These are phyloP conservation scores for Rambutsinella grinnellia DNA, from an alignment of 2,888 invertebrate species.

Conservation along the genomic window DNA sequence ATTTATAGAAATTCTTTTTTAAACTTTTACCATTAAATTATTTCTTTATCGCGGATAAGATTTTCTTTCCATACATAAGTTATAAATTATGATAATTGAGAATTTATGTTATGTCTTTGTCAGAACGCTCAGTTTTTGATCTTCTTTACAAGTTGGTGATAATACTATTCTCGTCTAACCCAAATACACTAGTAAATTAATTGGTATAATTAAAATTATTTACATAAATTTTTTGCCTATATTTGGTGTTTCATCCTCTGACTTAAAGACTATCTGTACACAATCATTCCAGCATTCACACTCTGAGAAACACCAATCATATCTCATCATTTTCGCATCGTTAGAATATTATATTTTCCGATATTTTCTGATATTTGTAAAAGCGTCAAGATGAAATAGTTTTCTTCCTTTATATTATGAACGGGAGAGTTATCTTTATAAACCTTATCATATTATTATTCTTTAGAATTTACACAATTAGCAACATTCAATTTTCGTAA, in stretches of 20 bases:
- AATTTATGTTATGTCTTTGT: constrained; percentile 60
- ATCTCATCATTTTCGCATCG: neutral
- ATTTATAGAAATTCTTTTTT: constrained; percentile 12
- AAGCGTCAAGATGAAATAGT: constrained; percentile 39
- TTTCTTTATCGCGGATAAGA: too few relatives aligned
- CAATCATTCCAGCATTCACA: neutral
- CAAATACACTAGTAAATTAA: too few relatives aligned
- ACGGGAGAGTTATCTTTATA: constrained; percentile 4
- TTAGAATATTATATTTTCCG: neutral
- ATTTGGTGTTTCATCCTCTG: neutral
- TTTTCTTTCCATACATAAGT: too few relatives aligned
- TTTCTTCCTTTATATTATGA: neutral
- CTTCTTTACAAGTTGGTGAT: constrained; percentile 30
- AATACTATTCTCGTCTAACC: too few relatives aligned
- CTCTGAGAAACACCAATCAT: too few relatives aligned
- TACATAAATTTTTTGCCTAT: neutral
- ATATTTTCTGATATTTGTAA: constrained; percentile 15
- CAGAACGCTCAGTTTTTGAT: constrained; percentile 46
- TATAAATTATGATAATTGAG: constrained; percentile 42
- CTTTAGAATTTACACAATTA: constrained; percentile 6
- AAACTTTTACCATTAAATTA: too few relatives aligned
- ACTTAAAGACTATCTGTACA: constrained; percentile 15
- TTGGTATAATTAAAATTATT: constrained; percentile 5
- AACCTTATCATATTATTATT: neutral
- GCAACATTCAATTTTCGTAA: constrained; percentile 14